A percentile compares a stretch with the other conserved stretches of the same genome.
Evolutionary conservation across 1,140 invertebrate genomes (phyloP).

Genomic region (Drosophila athabasca): DNA sequence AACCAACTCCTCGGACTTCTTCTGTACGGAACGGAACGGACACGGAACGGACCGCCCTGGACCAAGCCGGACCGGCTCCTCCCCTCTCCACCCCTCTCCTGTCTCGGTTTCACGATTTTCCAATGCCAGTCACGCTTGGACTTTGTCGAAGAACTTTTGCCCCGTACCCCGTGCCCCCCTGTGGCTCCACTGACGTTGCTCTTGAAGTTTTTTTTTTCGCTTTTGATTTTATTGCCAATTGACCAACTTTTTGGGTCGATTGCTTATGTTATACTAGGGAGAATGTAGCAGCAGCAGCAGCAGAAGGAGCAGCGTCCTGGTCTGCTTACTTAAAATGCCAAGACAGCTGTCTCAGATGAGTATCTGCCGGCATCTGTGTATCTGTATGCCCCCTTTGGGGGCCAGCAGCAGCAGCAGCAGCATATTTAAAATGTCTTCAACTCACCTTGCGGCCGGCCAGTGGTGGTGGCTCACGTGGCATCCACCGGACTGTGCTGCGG

Average conservation of each 20-base stretch:
- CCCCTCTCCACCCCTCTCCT: not conserved
- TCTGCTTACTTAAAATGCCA: constrained; percentile 53
- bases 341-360: constrained; percentile 65
- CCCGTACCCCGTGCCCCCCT: constrained; percentile 14
- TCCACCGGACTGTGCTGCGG: not conserved
- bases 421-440: constrained; percentile 52
- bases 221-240: constrained; percentile 82
- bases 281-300: not conserved
- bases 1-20: constrained; percentile 56
- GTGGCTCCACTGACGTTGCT: constrained; percentile 36
- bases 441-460: constrained; percentile 32
- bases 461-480: constrained; percentile 15
- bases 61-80: constrained; percentile 15
- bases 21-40: no score
- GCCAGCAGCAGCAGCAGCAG: constrained; percentile 4
- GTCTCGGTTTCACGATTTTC: constrained; percentile 31
- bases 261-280: constrained; percentile 44
- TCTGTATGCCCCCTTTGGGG: constrained; percentile 5
- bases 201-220: constrained; percentile 71
- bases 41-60: not conserved
- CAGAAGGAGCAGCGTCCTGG: not conserved
- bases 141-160: constrained; percentile 74
- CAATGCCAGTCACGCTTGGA: constrained; percentile 74
- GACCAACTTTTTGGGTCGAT: constrained; percentile 79
- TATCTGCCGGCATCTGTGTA: constrained; percentile 31